Evolutionary conservation across 2,113 vertebrate species (phyloP).

Genomic region (Lasiurus borealis): DNA sequence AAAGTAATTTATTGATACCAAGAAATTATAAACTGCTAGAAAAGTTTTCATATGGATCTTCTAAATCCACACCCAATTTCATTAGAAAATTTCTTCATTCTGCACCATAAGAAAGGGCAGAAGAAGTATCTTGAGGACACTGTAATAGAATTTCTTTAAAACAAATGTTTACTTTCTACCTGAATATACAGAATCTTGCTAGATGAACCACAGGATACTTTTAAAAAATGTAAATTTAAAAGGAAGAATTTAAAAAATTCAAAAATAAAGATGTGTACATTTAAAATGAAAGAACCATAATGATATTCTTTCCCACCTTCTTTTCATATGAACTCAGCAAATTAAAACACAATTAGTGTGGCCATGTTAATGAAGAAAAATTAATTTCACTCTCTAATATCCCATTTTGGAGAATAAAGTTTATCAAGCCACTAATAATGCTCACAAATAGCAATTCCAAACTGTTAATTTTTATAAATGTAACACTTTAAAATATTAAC

Average conservation of each 20-base stretch:
- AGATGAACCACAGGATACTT: neutral
- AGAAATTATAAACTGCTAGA: conserved; percentile 57
- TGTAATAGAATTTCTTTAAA: conserved; percentile 31
- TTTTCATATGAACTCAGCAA: conserved; percentile 1
- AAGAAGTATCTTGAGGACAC: conserved; percentile 51
- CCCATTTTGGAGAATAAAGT: neutral
- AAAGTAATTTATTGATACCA: conserved; percentile 52
- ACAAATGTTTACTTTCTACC: conserved; percentile 52
- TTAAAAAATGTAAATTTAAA: conserved; percentile 20
- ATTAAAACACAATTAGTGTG: neutral
- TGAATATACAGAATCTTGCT: neutral
- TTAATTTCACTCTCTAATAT: neutral
- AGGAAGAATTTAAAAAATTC: conserved; percentile 36
- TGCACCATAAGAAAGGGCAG: conserved; percentile 41
- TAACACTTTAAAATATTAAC: neutral
- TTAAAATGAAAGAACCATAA: conserved; percentile 12
- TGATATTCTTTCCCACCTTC: neutral
- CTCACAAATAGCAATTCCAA: neutral
- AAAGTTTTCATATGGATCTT: conserved; percentile 55
- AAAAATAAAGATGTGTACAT: conserved; percentile 60
- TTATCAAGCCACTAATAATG: conserved; percentile 45
- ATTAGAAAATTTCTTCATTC: conserved; percentile 66
- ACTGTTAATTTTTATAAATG: neutral
- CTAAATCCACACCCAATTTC: conserved; percentile 46
- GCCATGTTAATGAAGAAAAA: neutral